These are phyloP conservation scores for Apamea epomidion DNA, from an alignment of 2,888 invertebrate genomes.

Conservation along the genomic window DNA sequence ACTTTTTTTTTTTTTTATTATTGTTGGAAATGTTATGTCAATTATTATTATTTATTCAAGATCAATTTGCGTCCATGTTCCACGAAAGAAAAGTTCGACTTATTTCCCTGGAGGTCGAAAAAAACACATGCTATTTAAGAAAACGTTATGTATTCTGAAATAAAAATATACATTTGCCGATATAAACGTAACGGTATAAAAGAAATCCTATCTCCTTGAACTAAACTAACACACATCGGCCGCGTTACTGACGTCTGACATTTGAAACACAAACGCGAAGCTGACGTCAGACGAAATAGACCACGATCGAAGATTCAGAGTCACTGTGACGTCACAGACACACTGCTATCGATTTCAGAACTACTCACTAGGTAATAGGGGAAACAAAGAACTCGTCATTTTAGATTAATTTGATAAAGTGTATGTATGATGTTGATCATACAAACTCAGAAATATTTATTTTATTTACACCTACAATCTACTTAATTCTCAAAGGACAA, in stretches of 20 bases:
- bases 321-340: slow-evolving; percentile 21
- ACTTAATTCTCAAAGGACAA: neutral
- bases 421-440: neutral
- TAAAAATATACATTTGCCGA: neutral
- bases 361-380: neutral
- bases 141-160: slow-evolving; percentile 1
- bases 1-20: no score
- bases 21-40: neutral
- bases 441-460: neutral
- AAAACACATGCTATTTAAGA: neutral
- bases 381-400: neutral
- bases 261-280: slow-evolving; percentile 2
- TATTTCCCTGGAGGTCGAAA: slow-evolving; percentile 3
- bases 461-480: neutral
- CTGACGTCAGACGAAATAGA: slow-evolving; percentile 31
- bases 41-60: neutral
- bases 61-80: neutral
- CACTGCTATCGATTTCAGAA: slow-evolving; percentile 9
- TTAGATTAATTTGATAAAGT: neutral
- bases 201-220: neutral
- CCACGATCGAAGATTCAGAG: neutral
- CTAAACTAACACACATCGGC: slow-evolving; percentile 4
- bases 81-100: neutral
- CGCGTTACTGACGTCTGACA: neutral
- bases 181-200: neutral